Evolutionary conservation across 1,140 invertebrate species (phyloP), one percentile per base, ranked within the genome.

Genomic region (Diabrotica virgifera): DNA sequence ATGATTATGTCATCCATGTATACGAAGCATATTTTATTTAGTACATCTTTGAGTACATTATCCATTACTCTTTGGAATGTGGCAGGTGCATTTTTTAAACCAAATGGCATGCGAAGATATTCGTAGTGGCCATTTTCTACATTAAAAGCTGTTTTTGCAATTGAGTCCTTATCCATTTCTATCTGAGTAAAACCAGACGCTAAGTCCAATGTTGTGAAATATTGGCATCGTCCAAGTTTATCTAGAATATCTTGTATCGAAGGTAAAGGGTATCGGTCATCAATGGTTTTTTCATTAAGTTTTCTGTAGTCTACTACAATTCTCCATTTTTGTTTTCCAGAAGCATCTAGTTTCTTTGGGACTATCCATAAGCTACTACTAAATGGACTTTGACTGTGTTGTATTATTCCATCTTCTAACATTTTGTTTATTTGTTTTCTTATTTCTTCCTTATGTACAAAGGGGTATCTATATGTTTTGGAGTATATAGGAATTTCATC

Each of bases 181-280:
- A 85, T 71, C 70, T 85, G 82, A 71, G 76, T 80, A 71, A 80
- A 60, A 0, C 59, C 56, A 58, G 13, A 24, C 0, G 72, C 65
- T 10, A 84, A 65, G 71, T 85, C 82, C 5, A 84, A 63, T 6
- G 78, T 76, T 10, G 77, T 76, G 68, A 84, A 84, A 63, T 77
- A 82, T 37, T 72, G 73, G 14, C 73, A 70, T 36, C 77, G 76
- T 5, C 70, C 71, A 14, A 84, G 61, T 36, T 68, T 62, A 62
- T 81, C 74, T 36, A 85, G 67, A 24, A 76, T 77, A n/a, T 81
- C 79, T n/a, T 78, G 75, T 7, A 85, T 83, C 35, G n/a, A 35
- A 24, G 56, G 56, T 7, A 62, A 24, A 0, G n/a, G 56, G 35
- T 76, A 85, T 24, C 14, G 57, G 52, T 78, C 76, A 11, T 54